Evolutionary conservation across 23 tunicate species (phyloP).

Genomic region (Ascidia mentula): DNA sequence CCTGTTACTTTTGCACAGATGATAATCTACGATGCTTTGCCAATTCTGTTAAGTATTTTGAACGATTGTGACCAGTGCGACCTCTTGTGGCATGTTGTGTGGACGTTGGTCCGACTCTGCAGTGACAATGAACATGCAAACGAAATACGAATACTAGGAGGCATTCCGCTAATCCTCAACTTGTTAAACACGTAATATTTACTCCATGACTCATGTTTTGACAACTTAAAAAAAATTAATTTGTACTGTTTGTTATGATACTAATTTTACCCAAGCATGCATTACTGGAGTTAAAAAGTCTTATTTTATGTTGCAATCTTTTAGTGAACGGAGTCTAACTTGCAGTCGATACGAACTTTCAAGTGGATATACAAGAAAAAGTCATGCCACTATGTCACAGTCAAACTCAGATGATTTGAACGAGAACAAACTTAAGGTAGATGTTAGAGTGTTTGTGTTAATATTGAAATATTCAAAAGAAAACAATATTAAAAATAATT

Average conservation of each 20-base stretch:
- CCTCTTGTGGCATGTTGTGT: constrained; percentile 77
- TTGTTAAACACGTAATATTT: constrained; percentile 65
- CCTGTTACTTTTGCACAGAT: constrained; percentile 44
- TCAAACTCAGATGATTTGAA: constrained; percentile 44
- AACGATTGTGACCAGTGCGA: constrained; percentile 86
- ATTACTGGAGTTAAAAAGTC: no score
- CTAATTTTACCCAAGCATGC: not conserved
- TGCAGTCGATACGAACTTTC: constrained; percentile 56
- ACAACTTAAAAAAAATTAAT: no score
- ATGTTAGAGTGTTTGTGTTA: no score
- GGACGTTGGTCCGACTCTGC: constrained; percentile 75
- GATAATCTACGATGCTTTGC: constrained; percentile 86
- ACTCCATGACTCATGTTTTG: no score
- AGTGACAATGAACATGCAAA: constrained; percentile 68
- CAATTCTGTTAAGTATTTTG: constrained; percentile 60
- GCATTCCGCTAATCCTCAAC: constrained; percentile 74
- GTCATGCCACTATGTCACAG: constrained; percentile 12
- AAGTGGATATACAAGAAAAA: constrained; percentile 30
- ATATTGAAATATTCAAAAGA: no score
- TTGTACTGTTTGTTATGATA: not conserved
- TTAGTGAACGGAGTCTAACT: constrained; percentile 49
- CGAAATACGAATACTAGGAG: constrained; percentile 81
- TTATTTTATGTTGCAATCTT: not conserved
- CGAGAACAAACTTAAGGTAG: constrained; percentile 48
- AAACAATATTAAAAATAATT: no score